phyloP scores from a whole-genome alignment of 1,140 invertebrate species.

The Apis dorsata region DNA sequence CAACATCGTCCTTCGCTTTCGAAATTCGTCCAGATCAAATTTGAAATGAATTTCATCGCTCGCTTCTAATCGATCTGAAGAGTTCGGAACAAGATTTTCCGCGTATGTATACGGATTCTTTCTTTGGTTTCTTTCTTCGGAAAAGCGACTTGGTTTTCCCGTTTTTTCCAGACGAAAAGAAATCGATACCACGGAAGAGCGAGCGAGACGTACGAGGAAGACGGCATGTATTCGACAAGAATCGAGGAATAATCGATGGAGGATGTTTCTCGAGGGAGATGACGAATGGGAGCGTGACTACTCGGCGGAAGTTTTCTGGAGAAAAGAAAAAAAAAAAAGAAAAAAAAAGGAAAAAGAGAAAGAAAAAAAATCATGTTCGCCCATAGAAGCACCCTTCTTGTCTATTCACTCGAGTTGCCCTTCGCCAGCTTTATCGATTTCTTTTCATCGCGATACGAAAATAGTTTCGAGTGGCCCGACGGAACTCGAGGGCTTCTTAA shows the following conservation, averaged over 20 bases:
- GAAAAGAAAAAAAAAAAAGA: background rate
- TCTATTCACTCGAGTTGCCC: slow-evolving; percentile 68
- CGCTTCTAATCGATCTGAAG: background rate
- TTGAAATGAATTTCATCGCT: background rate
- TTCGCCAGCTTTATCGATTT: slow-evolving; percentile 69
- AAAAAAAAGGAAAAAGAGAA: background rate
- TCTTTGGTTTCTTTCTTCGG: no score
- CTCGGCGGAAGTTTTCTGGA: slow-evolving; percentile 54
- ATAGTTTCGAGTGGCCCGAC: slow-evolving; percentile 69
- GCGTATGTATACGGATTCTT: no score
- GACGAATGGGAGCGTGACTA: slow-evolving; percentile 54
- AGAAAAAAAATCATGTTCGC: slow-evolving; percentile 61
- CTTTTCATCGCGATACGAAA: slow-evolving; percentile 69
- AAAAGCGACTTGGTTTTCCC: background rate
- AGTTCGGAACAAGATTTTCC: background rate
- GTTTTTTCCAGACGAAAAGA: background rate
- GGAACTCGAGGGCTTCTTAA: slow-evolving; percentile 66
- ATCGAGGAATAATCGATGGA: slow-evolving; percentile 49
- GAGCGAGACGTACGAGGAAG: slow-evolving; percentile 3
- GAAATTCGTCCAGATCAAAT: background rate
- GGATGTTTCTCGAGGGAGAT: slow-evolving; percentile 47
- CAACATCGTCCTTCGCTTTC: background rate
- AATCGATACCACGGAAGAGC: background rate
- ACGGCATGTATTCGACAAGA: slow-evolving; percentile 30
- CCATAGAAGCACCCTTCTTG: slow-evolving; percentile 66